Evolutionary conservation across 2,113 vertebrate species (phyloP).

Genomic region (Xerus inauris): DNA sequence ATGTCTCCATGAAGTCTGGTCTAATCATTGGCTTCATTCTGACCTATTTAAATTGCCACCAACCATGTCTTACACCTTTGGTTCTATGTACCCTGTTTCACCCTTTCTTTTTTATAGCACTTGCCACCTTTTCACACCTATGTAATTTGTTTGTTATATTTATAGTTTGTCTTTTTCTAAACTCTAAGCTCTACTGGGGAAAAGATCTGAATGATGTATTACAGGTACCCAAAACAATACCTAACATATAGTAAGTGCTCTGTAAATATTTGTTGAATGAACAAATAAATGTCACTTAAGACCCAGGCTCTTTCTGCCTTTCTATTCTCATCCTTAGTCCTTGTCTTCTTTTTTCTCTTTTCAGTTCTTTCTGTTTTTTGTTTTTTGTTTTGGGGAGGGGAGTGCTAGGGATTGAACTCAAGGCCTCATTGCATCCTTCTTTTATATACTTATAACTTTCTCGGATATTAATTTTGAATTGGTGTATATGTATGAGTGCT

Average conservation of each 20-base stretch:
- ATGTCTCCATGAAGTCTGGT: background rate
- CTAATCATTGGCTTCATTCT: background rate
- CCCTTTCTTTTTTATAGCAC: background rate
- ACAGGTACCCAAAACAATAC: background rate
- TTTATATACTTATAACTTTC: background rate
- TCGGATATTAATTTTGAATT: constrained; percentile 24
- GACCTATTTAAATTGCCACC: background rate
- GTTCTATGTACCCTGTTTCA: background rate
- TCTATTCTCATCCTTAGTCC: background rate
- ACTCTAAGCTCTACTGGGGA: background rate
- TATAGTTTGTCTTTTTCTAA: background rate
- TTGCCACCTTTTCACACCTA: background rate
- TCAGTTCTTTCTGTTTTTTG: background rate
- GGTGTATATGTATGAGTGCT: background rate
- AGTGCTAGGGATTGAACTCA: background rate
- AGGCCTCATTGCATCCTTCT: background rate
- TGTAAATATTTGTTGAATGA: constrained; percentile 20
- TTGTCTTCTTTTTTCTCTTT: background rate
- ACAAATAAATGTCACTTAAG: background rate
- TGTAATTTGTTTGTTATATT: background rate
- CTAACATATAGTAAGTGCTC: background rate
- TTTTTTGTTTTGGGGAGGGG: background rate
- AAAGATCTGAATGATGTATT: background rate
- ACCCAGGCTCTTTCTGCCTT: background rate
- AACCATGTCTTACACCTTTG: background rate